Evolutionary conservation across 2,113 vertebrate genomes (phyloP).

Genomic region (Perca flavescens): DNA sequence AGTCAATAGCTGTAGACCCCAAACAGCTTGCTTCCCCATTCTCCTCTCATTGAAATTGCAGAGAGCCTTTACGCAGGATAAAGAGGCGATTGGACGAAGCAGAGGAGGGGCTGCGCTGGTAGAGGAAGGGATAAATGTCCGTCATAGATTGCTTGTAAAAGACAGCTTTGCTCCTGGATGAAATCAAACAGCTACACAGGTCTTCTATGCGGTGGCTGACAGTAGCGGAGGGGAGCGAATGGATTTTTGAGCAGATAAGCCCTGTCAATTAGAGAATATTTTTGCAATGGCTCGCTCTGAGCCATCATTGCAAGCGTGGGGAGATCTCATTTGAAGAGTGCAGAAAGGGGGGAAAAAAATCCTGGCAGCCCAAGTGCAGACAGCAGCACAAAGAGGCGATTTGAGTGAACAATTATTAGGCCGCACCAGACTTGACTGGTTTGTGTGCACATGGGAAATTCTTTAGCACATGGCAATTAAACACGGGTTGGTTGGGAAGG

Average conservation of each 20-base stretch:
- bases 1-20: slow-evolving; percentile 33
- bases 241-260: slow-evolving; percentile 35
- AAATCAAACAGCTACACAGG: slow-evolving; percentile 22
- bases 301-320: slow-evolving; percentile 4
- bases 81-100: slow-evolving; percentile 22
- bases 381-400: slow-evolving; percentile 75
- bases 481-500: slow-evolving; percentile 61
- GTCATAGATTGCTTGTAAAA: slow-evolving; percentile 41
- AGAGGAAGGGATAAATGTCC: slow-evolving; percentile 39
- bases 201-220: slow-evolving; percentile 23
- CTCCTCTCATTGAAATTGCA: slow-evolving; percentile 30
- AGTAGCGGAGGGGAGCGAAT: not conserved
- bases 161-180: slow-evolving; percentile 30
- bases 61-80: slow-evolving; percentile 35
- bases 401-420: slow-evolving; percentile 78
- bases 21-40: slow-evolving; percentile 32
- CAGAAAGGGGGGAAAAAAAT: not conserved
- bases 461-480: slow-evolving; percentile 77
- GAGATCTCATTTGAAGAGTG: slow-evolving; percentile 54
- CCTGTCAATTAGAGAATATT: slow-evolving; percentile 30
- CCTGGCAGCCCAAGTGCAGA: slow-evolving; percentile 61
- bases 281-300: slow-evolving; percentile 20
- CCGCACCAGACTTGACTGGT: slow-evolving; percentile 72
- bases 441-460: slow-evolving; percentile 73
- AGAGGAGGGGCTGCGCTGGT: not conserved